A percentile compares a stretch with the other conserved stretches of the same genome.
Evolutionary conservation across 2,797 vertebrate genomes (phyloP).

Genomic region (Tapirus indicus): DNA sequence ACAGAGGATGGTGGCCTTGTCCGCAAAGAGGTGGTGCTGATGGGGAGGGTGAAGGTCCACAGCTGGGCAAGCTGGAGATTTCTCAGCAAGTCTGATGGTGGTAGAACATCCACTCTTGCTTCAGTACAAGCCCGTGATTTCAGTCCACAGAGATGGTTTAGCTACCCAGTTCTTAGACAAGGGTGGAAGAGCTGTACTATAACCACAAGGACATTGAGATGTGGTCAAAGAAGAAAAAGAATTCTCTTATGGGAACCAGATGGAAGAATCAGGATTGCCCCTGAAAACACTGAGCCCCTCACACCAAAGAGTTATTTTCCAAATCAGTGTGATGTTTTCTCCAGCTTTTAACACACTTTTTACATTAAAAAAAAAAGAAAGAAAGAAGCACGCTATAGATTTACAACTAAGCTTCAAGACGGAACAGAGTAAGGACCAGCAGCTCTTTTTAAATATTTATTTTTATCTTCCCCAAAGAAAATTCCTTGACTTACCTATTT

Average conservation of each 20-base stretch:
- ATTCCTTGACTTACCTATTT: constrained; percentile 17
- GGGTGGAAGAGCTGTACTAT: neutral
- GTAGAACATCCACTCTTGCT: neutral
- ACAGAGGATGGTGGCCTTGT: neutral
- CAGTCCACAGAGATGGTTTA: neutral
- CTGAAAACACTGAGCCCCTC: neutral
- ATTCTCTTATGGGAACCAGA: neutral
- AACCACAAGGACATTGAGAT: neutral
- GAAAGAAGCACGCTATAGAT: neutral
- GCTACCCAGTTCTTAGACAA: neutral
- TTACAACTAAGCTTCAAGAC: neutral
- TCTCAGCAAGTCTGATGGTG: neutral
- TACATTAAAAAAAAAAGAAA: neutral
- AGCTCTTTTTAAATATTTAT: neutral
- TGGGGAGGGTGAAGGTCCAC: neutral
- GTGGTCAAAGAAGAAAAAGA: neutral
- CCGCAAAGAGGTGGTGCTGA: neutral
- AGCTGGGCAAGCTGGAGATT: neutral
- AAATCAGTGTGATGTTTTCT: neutral
- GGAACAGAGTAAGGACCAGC: neutral
- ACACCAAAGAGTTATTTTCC: constrained; percentile 43
- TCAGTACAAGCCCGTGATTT: neutral
- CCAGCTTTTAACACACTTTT: neutral
- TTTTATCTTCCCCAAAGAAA: constrained; percentile 12
- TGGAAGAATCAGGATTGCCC: neutral